Conservation (phyloP, 1,140 invertebrate species). For the Coenobita brevimanus region DNA sequence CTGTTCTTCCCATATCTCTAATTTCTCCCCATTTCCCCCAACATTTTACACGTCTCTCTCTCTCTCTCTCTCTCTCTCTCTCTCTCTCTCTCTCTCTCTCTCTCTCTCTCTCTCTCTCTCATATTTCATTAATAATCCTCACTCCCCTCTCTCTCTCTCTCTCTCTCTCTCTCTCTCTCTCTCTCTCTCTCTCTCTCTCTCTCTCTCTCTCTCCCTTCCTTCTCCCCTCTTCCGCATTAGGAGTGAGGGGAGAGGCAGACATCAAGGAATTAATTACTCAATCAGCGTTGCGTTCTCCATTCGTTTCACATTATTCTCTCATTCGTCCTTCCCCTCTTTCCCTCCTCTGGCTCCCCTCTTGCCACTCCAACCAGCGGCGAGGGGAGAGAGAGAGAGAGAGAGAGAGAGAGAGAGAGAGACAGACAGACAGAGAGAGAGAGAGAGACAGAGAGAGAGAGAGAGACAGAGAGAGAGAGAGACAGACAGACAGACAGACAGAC, state of each 20-base stretch:
- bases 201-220: slow-evolving; percentile 37
- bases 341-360: not conserved
- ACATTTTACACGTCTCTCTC: too few species aligned
- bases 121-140: slow-evolving; percentile 29
- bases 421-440: slow-evolving; percentile 23
- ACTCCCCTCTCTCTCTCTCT: slow-evolving; percentile 36
- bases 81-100: not conserved
- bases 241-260: slow-evolving; percentile 34
- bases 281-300: slow-evolving; percentile 55
- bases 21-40: too few species aligned
- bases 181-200: too few species aligned
- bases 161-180: too few species aligned
- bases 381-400: slow-evolving; percentile 9
- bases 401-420: slow-evolving; percentile 18
- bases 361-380: slow-evolving; percentile 1
- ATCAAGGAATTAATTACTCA: slow-evolving; percentile 61
- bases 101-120: slow-evolving; percentile 39
- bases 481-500: too few species aligned
- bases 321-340: slow-evolving; percentile 31
- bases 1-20: too few species aligned
- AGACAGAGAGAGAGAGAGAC: slow-evolving; percentile 10
- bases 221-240: slow-evolving; percentile 50
- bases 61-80: not conserved
- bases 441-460: too few species aligned
- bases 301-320: slow-evolving; percentile 50